phyloP scores from a whole-genome alignment of 1,140 invertebrate genomes.

The Microplitis demolitor region DNA sequence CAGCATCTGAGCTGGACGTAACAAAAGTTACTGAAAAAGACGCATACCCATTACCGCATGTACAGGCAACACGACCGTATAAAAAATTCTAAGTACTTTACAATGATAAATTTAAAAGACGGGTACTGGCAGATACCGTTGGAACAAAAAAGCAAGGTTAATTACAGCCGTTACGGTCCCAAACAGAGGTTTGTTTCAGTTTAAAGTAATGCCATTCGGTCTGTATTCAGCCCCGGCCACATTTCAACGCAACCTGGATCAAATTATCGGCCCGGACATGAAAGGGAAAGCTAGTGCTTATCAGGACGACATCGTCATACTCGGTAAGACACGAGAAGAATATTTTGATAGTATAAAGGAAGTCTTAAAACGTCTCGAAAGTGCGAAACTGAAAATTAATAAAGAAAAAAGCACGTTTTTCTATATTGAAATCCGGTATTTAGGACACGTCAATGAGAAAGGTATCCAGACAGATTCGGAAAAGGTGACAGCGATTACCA shows the following conservation, averaged over 20 bases:
- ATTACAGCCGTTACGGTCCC: slow-evolving; percentile 27
- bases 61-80: slow-evolving; percentile 56
- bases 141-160: slow-evolving; percentile 16
- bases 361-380: slow-evolving; percentile 31
- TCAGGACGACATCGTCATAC: slow-evolving; percentile 34
- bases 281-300: slow-evolving; percentile 29
- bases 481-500: slow-evolving; percentile 36
- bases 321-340: not conserved
- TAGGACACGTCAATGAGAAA: slow-evolving; percentile 38
- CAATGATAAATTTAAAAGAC: slow-evolving; percentile 40
- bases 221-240: slow-evolving; percentile 42
- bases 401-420: slow-evolving; percentile 38
- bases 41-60: slow-evolving; percentile 57
- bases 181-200: slow-evolving; percentile 39
- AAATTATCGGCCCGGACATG: slow-evolving; percentile 19
- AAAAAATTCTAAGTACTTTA: slow-evolving; percentile 44
- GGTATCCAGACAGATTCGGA: slow-evolving; percentile 37
- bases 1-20: too few species aligned
- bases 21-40: slow-evolving; percentile 51
- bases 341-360: slow-evolving; percentile 32
- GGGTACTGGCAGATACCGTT: slow-evolving; percentile 32
- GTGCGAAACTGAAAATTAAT: slow-evolving; percentile 35
- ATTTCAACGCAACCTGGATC: slow-evolving; percentile 39
- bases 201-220: slow-evolving; percentile 47
- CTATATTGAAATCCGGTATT: slow-evolving; percentile 32